Evolutionary conservation across 2,113 vertebrate species (phyloP), one percentile per base, ranked within the genome.

Genomic region (Rhinoderma darwinii): DNA sequence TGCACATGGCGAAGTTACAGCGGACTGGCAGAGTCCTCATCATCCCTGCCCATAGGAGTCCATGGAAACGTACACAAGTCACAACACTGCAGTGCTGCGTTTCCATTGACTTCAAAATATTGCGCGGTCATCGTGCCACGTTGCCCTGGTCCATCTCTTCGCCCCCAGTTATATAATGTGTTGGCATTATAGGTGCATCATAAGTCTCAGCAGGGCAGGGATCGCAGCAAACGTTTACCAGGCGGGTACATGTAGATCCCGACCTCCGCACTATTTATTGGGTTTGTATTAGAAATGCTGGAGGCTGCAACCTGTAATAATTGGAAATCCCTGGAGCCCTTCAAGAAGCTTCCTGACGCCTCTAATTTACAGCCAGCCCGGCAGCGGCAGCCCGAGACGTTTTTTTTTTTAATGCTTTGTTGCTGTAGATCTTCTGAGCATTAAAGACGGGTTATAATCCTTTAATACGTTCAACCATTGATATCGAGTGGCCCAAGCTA

Each of bases 271-370:
- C 47, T 73, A 73, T 84, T 84, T 74, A 73, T 73, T 39, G 50
- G 44, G 30, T 56, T 72, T 66, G 63, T 72, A 54, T 54, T 72
- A 51, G 32, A 73, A 83, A 83, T 37, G 66, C 82, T 54, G 18
- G 35, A 83, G 66, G 82, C 82, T 83, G 66, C 59, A 72, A 39
- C 63, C 82, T 54, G 44, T 70, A 51, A 83, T 83, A 73, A 83
- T 83, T 83, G 66, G 66, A 83, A 72, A 9, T 32, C 82, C 25
- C 18, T 73, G 66, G 66, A 59, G 51, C 51, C 59, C 27, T 43
- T 32, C 81, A 5, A 18, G 66, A 11, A 50, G 78, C 20, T 59
- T 61, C 20, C 39, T 30, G 35, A 44, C 14, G 25, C n/a, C 61
- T 70, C 41, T 66, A 82, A 83, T 72, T 83, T 70, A 72, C 27